Evolutionary conservation across 2,113 vertebrate species (phyloP), one percentile per base, ranked within the genome.

Genomic region (Melanocharis versteri): DNA sequence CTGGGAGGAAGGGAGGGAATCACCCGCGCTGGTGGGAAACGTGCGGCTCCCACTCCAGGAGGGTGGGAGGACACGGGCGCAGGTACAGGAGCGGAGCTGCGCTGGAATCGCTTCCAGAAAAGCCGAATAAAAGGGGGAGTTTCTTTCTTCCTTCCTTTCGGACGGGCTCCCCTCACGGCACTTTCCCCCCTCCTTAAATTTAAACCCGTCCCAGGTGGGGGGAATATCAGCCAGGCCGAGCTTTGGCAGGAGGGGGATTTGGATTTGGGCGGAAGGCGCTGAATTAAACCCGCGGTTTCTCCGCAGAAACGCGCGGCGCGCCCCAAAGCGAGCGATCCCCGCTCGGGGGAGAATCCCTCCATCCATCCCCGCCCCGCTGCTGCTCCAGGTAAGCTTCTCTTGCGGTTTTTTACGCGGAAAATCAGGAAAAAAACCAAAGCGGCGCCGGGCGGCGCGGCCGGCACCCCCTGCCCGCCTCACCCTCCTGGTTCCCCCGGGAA

Each of bases 101-200:
- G 87, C 42, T 62, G 4, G 83, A 85, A 90, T 75, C 54, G 86
- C 90, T 97, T 82, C 96, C 94, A 79, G 79, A 79, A 97, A 97
- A 87, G 33, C 1, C 4, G 56, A 68, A 91, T 6, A 30, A 69
- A 83, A n/a, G 15, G 42, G 9, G 44, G 30, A 30, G 33, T 71
- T 89, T 44, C 72, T 87, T 30, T 53, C 71, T 83, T 37, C n/a
- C 39, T 12, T 40, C 12, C 39, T 12, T 40, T n/a, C n/a, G 3
- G 42, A 3, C 4, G 4, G 15, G 14, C 10, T 84, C 47, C 42
- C 75, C 70, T 16, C 70, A 8, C 60, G 6, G 2, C 75, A 23
- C 3, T 94, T 91, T 77, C 23, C 5, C 8, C 27, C 15, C 6
- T 21, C 15, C 9, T 2, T 60, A 35, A 35, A 58, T 56, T 91